Percentiles rank a stretch among this genome's conserved stretches.
These are phyloP conservation scores for Upupa epops DNA, from an alignment of 2,113 vertebrate species.

Conservation along the genomic window DNA sequence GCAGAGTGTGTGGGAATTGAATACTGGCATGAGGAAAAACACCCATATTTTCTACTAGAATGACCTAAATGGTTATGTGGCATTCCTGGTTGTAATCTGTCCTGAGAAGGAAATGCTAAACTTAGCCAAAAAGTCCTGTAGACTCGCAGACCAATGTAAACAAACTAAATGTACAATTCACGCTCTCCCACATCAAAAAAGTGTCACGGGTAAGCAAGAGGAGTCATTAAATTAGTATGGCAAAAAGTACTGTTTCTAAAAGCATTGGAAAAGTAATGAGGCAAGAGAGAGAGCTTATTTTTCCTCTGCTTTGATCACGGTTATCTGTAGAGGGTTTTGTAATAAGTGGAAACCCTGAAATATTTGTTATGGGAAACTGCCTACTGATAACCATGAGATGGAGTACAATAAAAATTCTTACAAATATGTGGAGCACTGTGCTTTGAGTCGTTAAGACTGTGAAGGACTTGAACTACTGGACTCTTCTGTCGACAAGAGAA, in stretches of 20 bases:
- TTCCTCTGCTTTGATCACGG: neutral
- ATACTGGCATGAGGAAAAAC: neutral
- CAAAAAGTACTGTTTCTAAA: neutral
- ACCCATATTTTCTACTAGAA: neutral
- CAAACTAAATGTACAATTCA: neutral
- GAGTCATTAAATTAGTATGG: neutral
- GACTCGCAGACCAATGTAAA: neutral
- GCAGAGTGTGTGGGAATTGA: conserved; percentile 13
- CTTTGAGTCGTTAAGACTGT: neutral
- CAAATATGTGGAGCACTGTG: rapidly evolving
- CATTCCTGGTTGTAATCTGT: neutral
- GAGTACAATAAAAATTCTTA: neutral
- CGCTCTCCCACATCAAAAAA: neutral
- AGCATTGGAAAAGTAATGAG: neutral
- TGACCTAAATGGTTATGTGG: neutral
- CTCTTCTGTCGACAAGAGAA: neutral
- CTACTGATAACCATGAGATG: neutral
- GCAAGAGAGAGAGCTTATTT: neutral
- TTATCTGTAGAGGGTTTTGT: neutral
- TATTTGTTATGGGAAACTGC: neutral
- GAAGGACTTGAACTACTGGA: neutral
- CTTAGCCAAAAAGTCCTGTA: neutral
- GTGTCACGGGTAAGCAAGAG: neutral
- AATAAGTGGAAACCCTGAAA: neutral
- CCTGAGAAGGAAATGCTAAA: neutral